Conservation (phyloP, 1,140 invertebrate species). For the Anadara kagoshimensis region DNA sequence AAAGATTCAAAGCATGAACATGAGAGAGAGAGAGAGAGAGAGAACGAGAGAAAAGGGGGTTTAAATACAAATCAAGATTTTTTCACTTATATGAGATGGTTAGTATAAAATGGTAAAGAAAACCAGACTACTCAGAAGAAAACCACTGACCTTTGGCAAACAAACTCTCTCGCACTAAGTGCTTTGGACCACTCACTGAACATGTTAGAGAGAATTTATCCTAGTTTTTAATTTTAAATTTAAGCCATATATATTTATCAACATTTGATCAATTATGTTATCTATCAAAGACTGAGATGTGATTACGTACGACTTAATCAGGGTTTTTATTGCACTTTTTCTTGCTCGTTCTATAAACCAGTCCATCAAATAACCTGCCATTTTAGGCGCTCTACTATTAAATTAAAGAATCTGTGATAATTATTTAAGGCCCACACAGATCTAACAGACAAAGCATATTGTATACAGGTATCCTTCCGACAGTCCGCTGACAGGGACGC, state of each 20-base stretch:
- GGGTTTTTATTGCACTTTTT: constrained; percentile 90
- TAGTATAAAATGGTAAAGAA: no score
- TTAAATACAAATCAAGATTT: no score
- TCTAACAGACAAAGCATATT: constrained; percentile 89
- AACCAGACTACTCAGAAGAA: no score
- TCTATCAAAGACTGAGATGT: not conserved
- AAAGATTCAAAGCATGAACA: no score
- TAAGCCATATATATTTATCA: not conserved
- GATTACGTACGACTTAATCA: constrained; percentile 96
- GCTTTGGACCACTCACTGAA: no score
- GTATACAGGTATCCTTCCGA: constrained; percentile 88
- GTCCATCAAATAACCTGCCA: constrained; percentile 97
- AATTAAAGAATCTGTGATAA: constrained; percentile 92
- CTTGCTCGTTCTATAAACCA: constrained; percentile 96
- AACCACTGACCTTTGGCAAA: no score
- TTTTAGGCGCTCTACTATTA: constrained; percentile 90
- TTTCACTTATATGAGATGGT: no score
- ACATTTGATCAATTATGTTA: not conserved
- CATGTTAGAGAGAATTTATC: no score
- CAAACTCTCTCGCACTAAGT: no score
- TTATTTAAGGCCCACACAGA: constrained; percentile 94
- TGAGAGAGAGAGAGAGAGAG: no score
- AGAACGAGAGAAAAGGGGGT: no score
- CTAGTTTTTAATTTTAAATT: no score
- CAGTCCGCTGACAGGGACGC: constrained; percentile 85